Evolutionary conservation across 2,113 vertebrate genomes (phyloP).

Genomic region (Tyto alba): DNA sequence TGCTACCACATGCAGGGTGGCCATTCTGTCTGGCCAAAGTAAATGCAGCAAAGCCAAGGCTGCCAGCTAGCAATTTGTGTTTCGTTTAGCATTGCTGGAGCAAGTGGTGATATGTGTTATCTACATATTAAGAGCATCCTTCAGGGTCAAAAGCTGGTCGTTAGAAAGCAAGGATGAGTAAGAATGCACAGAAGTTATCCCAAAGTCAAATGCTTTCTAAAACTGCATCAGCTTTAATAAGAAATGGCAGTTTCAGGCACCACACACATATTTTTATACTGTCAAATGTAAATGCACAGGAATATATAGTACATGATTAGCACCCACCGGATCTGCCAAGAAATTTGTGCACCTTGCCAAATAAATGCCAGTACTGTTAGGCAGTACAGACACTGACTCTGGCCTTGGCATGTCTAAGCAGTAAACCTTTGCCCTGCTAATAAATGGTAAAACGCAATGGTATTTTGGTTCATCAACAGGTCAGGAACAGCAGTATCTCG

Average conservation of each 20-base stretch:
- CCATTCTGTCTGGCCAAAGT: not conserved
- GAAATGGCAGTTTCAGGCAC: slow-evolving; percentile 1
- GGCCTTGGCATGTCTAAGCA: not conserved
- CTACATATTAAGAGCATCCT: not conserved
- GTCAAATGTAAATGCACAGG: not conserved
- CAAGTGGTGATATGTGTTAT: not conserved
- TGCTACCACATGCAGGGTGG: not conserved
- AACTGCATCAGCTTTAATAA: slow-evolving; percentile 15
- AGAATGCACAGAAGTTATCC: not conserved
- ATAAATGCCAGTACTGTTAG: not conserved
- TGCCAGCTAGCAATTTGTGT: not conserved
- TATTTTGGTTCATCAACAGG: not conserved
- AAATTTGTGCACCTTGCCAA: slow-evolving; percentile 5
- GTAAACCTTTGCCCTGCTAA: not conserved
- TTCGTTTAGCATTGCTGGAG: not conserved
- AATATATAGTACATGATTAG: not conserved
- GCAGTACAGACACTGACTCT: not conserved
- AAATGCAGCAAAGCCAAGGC: not conserved
- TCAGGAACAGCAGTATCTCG: not conserved
- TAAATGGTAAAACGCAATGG: not conserved
- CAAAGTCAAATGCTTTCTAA: slow-evolving; percentile 26
- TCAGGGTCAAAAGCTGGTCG: not conserved
- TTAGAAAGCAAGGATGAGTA: slow-evolving; percentile 18
- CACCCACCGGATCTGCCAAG: slow-evolving; percentile 9
- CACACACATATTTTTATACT: not conserved